A percentile compares a stretch with the other conserved stretches of the same genome.
Evolutionary conservation across 2,113 vertebrate genomes (phyloP).

Genomic region (Jacana jacana): DNA sequence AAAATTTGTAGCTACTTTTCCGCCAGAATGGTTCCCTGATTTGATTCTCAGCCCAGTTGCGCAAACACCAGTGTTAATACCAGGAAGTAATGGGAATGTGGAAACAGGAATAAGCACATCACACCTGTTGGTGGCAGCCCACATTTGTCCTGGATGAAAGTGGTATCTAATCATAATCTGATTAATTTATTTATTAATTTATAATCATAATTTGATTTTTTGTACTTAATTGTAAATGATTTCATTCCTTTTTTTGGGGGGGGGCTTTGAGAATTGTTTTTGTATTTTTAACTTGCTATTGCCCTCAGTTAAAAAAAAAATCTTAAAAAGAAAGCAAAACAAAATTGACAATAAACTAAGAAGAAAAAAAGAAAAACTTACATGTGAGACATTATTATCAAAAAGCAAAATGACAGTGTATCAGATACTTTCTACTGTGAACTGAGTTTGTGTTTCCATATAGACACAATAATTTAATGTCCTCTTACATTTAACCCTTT

Average conservation of each 20-base stretch:
- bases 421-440: neutral
- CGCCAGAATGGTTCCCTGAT: neutral
- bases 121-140: neutral
- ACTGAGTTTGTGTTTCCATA: neutral
- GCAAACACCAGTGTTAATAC: neutral
- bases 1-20: neutral
- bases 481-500: neutral
- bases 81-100: neutral
- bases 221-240: neutral
- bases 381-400: neutral
- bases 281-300: neutral
- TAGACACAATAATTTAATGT: neutral
- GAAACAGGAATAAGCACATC: neutral
- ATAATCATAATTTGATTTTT: neutral
- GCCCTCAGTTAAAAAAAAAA: neutral
- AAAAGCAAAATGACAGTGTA: neutral
- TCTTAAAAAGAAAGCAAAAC: neutral
- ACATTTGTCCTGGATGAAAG: neutral
- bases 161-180: neutral
- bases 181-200: no score
- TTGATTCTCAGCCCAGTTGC: neutral
- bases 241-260: neutral
- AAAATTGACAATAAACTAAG: neutral
- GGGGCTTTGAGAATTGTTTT: neutral
- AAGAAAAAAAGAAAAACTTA: neutral